These are phyloP conservation scores for Tetraneura akinire DNA, from an alignment of 1,140 invertebrate genomes.

Conservation along the genomic window DNA sequence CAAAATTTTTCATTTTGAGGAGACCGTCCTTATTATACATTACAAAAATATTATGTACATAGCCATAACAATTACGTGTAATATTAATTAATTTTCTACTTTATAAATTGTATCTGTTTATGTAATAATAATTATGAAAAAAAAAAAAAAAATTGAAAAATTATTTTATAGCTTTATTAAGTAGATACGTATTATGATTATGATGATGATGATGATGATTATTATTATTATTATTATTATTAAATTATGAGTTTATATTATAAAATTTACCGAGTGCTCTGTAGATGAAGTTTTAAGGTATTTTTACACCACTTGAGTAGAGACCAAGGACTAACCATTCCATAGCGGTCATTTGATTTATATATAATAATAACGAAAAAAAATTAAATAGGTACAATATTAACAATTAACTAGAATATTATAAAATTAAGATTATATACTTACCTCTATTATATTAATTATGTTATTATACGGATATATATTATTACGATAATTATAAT, in stretches of 20 bases:
- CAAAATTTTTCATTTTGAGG: slow-evolving; percentile 42
- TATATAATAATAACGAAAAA: slow-evolving; percentile 14
- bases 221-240: too few relatives aligned
- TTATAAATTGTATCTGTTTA: slow-evolving; percentile 27
- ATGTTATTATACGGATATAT: slow-evolving; percentile 42
- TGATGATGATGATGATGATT: too few relatives aligned
- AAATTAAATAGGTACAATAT: slow-evolving; percentile 18
- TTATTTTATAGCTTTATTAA: slow-evolving; percentile 49
- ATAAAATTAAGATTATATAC: slow-evolving; percentile 16
- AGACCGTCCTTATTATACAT: slow-evolving; percentile 33
- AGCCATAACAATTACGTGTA: slow-evolving; percentile 40
- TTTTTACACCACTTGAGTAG: slow-evolving; percentile 51
- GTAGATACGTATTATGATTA: slow-evolving; percentile 26
- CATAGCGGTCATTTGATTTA: slow-evolving; percentile 45
- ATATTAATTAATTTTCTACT: slow-evolving; percentile 47
- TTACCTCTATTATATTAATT: slow-evolving; percentile 40
- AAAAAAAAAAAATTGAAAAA: slow-evolving; percentile 32
- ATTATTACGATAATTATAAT: too few relatives aligned
- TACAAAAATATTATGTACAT: slow-evolving; percentile 50
- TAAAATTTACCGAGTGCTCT: slow-evolving; percentile 45
- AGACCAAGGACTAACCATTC: slow-evolving; percentile 39
- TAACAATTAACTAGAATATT: slow-evolving; percentile 14
- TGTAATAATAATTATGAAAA: too few relatives aligned
- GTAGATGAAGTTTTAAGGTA: slow-evolving; percentile 51
- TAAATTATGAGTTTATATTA: slow-evolving; percentile 22